phyloP scores from a whole-genome alignment of 1,140 invertebrate species.

The Pararge aegeria region DNA sequence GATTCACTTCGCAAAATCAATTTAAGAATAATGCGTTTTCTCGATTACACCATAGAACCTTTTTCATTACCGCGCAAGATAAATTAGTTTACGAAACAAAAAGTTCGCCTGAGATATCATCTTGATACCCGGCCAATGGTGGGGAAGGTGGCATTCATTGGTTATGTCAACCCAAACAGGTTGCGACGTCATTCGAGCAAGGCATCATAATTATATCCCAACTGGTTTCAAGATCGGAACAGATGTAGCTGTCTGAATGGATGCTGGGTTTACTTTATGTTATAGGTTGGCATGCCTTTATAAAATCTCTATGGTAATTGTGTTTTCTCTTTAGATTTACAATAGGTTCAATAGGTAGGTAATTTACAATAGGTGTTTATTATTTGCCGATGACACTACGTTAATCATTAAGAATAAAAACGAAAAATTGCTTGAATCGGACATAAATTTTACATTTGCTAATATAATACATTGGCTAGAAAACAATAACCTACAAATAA shows the following conservation, averaged over 20 bases:
- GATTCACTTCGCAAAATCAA: conserved; percentile 2
- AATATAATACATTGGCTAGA: no score
- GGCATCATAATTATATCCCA: conserved; percentile 38
- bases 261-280: conserved; percentile 27
- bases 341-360: not conserved
- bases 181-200: conserved; percentile 28
- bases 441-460: no score
- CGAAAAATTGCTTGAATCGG: no score
- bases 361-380: no score
- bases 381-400: no score
- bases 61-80: conserved; percentile 11
- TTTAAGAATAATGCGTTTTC: conserved; percentile 4
- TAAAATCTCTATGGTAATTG: conserved; percentile 9
- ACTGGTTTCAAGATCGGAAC: conserved; percentile 35
- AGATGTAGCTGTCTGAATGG: conserved; percentile 34
- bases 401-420: no score
- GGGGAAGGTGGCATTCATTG: conserved; percentile 31
- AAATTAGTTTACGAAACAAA: conserved; percentile 17
- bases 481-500: no score
- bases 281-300: conserved; percentile 2
- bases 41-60: conserved; percentile 8
- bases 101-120: conserved; percentile 4
- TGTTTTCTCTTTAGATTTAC: conserved; percentile 2
- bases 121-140: conserved; percentile 24
- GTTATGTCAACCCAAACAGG: conserved; percentile 44